Conservation (phyloP, 2,797 vertebrate genomes). For the Siniperca obscura region DNA sequence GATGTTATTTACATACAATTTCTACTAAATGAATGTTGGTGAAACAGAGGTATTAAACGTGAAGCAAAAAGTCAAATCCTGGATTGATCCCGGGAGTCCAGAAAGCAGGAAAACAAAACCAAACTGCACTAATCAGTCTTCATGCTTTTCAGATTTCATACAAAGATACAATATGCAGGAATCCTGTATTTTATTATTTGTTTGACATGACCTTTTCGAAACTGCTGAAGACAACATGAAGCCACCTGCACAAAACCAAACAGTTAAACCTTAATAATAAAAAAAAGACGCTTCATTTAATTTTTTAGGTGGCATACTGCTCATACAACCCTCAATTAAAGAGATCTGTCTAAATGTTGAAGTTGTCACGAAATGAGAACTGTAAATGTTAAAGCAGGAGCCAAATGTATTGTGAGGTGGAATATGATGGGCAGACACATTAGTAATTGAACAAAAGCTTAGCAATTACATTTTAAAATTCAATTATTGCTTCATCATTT, state of each 20-base stretch:
- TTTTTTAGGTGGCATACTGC: too few species aligned
- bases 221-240: not conserved
- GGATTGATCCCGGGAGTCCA: not conserved
- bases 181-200: not conserved
- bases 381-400: not conserved
- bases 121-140: not conserved
- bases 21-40: not conserved
- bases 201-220: not conserved
- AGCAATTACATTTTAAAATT: not conserved
- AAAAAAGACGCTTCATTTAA: too few species aligned
- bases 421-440: not conserved
- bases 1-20: not conserved
- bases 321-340: too few species aligned
- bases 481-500: not conserved
- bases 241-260: not conserved
- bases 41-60: not conserved
- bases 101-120: not conserved
- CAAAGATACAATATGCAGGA: not conserved
- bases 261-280: too few species aligned
- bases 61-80: conserved; percentile 7
- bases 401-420: not conserved
- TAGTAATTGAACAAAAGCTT: not conserved
- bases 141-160: not conserved
- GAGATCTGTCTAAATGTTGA: too few species aligned
- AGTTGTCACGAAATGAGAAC: not conserved